Evolutionary conservation across 2,113 vertebrate species (phyloP).

Genomic region (Toxotes chatareus): DNA sequence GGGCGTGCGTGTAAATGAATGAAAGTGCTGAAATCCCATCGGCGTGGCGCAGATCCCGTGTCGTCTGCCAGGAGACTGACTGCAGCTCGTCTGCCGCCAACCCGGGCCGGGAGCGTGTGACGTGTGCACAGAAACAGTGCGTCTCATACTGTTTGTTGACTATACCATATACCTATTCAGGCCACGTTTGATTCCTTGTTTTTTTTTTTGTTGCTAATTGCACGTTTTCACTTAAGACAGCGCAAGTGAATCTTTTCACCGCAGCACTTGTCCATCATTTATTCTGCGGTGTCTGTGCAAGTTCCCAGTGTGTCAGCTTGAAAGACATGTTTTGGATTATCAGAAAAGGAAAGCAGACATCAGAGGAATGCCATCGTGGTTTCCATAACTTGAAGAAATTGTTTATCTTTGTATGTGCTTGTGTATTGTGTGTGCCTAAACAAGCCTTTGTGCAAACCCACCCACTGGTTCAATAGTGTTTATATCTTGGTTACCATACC

Average conservation of each 20-base stretch:
- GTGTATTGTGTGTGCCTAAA: conserved; percentile 7
- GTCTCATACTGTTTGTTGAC: conserved; percentile 46
- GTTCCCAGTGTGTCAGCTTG: not conserved
- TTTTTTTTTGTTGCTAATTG: not conserved
- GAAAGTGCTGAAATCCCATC: conserved; percentile 77
- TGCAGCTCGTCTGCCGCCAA: conserved; percentile 74
- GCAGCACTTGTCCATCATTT: not conserved
- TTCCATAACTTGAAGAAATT: not conserved
- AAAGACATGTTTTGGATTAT: not conserved
- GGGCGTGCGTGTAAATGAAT: conserved; percentile 59
- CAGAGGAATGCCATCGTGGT: not conserved
- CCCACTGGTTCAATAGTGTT: conserved; percentile 13
- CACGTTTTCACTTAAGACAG: conserved; percentile 1
- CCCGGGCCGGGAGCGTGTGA: conserved; percentile 62
- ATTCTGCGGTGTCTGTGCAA: not conserved
- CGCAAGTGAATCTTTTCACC: not conserved
- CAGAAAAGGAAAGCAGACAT: not conserved
- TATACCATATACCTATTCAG: conserved; percentile 7
- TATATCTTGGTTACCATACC: conserved; percentile 29
- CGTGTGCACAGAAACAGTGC: conserved; percentile 45
- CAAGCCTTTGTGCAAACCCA: conserved; percentile 5
- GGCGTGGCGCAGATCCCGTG: conserved; percentile 65
- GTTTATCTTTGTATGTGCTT: conserved; percentile 11
- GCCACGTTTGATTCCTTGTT: not conserved
- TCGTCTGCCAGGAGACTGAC: conserved; percentile 77